These are phyloP conservation scores for Abscondita cerata DNA, from an alignment of 2,888 invertebrate genomes.

Conservation along the genomic window DNA sequence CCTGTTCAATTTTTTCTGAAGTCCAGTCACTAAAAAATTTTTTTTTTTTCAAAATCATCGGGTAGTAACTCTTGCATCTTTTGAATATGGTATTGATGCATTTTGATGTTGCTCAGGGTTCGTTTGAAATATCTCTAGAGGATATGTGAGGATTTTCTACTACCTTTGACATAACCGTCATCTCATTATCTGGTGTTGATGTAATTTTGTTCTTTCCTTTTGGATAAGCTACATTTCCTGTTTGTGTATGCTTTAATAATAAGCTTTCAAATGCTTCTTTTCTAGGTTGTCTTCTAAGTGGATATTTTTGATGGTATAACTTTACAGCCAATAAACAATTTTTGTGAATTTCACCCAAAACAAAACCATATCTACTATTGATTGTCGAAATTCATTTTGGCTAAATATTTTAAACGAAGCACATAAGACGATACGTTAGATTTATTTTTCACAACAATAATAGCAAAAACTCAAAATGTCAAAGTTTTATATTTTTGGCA, in stretches of 20 bases:
- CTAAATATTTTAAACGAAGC: background rate
- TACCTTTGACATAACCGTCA: background rate
- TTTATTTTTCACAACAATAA: too few species aligned
- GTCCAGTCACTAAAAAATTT: background rate
- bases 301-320: constrained; percentile 6
- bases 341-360: constrained; percentile 3
- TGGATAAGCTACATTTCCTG: too few species aligned
- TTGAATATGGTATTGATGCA: too few species aligned
- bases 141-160: too few species aligned
- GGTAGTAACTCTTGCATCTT: too few species aligned
- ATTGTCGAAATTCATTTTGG: background rate
- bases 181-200: background rate
- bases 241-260: too few species aligned
- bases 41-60: background rate
- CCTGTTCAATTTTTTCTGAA: too few species aligned
- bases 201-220: too few species aligned
- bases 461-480: too few species aligned
- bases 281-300: constrained; percentile 2
- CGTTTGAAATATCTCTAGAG: background rate
- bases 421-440: too few species aligned
- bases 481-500: too few species aligned
- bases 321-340: background rate
- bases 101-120: background rate
- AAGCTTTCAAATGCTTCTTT: constrained; percentile 6
- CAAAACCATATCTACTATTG: too few species aligned